phyloP scores from a whole-genome alignment of 1,140 invertebrate species.

The Aphaenogaster rudis region DNA sequence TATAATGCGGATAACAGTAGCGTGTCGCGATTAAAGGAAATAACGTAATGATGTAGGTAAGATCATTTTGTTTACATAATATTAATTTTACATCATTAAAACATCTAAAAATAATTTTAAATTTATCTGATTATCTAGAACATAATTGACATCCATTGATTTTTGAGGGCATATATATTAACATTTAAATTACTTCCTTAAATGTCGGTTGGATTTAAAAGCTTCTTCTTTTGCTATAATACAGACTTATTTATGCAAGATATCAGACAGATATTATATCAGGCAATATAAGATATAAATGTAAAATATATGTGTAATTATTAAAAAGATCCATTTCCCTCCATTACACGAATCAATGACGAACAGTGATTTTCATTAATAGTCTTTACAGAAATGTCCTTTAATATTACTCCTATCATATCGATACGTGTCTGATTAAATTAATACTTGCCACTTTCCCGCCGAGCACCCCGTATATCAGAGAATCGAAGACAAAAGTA shows the following conservation, averaged over 20 bases:
- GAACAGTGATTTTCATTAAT: background rate
- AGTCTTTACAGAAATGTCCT: background rate
- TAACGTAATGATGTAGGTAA: background rate
- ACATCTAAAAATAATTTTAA: background rate
- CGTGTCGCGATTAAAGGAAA: background rate
- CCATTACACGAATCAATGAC: background rate
- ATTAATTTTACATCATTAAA: too few species aligned
- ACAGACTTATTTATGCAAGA: background rate
- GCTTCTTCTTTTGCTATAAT: background rate
- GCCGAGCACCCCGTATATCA: conserved; percentile 24
- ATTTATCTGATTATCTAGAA: background rate
- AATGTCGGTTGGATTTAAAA: background rate
- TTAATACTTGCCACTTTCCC: background rate
- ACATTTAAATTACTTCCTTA: too few species aligned
- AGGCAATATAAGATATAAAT: background rate
- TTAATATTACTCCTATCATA: background rate
- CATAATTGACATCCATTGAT: background rate
- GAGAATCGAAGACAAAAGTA: conserved; percentile 33
- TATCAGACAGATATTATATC: background rate
- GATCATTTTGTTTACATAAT: background rate
- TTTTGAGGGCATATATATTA: background rate
- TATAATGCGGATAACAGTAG: background rate
- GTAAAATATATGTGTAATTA: background rate
- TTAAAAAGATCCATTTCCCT: background rate
- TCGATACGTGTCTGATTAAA: conserved; percentile 8